Evolutionary conservation across 2,888 invertebrate genomes (phyloP).

Genomic region (Clunio marinus): DNA sequence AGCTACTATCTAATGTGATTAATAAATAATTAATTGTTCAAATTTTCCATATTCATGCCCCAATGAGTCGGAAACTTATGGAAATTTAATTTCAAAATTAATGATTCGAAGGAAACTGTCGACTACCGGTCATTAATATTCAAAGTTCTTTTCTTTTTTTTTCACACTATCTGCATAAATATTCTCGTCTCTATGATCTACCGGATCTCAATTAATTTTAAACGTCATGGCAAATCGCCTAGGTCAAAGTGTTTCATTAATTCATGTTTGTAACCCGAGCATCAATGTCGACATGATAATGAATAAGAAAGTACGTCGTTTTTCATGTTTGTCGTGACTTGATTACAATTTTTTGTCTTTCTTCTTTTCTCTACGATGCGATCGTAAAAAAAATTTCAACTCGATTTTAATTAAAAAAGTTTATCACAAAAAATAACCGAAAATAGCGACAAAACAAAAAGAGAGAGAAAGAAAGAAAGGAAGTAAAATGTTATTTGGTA

Average conservation of each 20-base stretch:
- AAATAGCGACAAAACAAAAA: background rate
- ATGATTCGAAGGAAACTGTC: background rate
- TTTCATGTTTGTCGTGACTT: background rate
- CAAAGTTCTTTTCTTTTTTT: too few species aligned
- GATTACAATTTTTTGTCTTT: constrained; percentile 3
- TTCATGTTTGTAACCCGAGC: background rate
- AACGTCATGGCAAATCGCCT: background rate
- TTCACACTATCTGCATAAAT: too few species aligned
- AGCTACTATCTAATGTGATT: too few species aligned
- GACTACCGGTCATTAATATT: background rate
- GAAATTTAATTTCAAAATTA: background rate
- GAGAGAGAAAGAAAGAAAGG: background rate
- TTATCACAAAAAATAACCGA: background rate
- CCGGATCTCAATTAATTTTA: too few species aligned
- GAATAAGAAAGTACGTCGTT: background rate
- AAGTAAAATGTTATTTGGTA: background rate
- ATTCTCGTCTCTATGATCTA: too few species aligned
- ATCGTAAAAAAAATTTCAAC: background rate
- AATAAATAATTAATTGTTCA: background rate
- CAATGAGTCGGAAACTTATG: background rate
- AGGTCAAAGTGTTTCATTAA: background rate
- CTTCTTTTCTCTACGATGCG: too few species aligned
- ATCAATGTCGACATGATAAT: background rate
- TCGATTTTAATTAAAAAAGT: constrained; percentile 32
- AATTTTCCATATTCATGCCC: background rate